Evolutionary conservation across 2,113 vertebrate genomes (phyloP).

Genomic region (Clarias batrachus): DNA sequence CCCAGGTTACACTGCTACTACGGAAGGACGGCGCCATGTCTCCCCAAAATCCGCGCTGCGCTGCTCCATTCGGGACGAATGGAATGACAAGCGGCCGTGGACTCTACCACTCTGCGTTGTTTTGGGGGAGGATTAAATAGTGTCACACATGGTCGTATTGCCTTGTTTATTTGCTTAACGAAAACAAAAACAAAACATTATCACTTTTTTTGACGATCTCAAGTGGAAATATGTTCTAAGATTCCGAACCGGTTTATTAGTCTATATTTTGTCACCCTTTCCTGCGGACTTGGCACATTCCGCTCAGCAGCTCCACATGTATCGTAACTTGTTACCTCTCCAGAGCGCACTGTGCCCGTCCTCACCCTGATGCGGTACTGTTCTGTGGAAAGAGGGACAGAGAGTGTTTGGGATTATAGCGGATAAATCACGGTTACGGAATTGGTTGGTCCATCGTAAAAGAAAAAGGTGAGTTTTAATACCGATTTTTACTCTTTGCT

Average conservation of each 20-base stretch:
- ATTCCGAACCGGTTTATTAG: background rate
- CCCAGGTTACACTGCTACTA: background rate
- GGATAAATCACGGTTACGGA: background rate
- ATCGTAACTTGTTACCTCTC: conserved; percentile 51
- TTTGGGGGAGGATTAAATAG: conserved; percentile 5
- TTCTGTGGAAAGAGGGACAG: background rate
- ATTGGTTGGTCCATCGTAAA: background rate
- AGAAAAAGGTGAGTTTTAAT: conserved; percentile 34
- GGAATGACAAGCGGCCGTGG: conserved; percentile 72
- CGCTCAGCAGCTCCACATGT: conserved; percentile 64
- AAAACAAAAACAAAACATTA: background rate
- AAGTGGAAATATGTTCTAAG: background rate
- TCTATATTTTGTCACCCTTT: conserved; percentile 13
- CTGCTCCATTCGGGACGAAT: conserved; percentile 57
- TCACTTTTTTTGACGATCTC: background rate
- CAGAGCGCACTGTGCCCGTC: conserved; percentile 24
- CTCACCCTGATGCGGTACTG: background rate
- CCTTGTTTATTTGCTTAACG: background rate
- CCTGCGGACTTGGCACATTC: conserved; percentile 36
- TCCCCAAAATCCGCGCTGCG: conserved; percentile 25
- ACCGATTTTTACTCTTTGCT: background rate
- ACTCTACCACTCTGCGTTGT: conserved; percentile 65
- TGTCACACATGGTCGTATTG: fast-evolving
- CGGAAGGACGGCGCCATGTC: conserved; percentile 35
- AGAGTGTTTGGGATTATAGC: conserved; percentile 29